Evolutionary conservation across 1,140 invertebrate species (phyloP), one percentile per base, ranked within the genome.

Genomic region (Coenobita brevimanus): DNA sequence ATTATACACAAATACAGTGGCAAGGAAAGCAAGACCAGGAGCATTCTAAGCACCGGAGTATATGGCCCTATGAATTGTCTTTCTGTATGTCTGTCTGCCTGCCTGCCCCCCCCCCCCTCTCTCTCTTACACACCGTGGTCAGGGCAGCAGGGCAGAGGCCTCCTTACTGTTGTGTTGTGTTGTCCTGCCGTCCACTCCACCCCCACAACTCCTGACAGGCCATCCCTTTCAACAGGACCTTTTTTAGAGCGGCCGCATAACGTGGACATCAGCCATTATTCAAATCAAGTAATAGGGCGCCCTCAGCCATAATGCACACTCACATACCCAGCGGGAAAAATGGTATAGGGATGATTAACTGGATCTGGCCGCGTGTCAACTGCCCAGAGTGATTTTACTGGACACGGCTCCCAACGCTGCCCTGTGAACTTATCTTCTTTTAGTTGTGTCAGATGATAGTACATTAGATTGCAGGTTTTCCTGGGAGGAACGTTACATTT

Each of bases 241-340:
- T 76, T 76, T 76, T 76, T 43, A 64, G 46, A 54, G 62, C 60
- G 82, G 50, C 43, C 82, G 82, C 82, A 76, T 85, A 85, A 76
- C 82, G 46, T 76, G 64, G 73, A 85, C 82, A 85, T 85, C 71
- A 75, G 2, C 82, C 71, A 76, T 85, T 85, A 85, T 85, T 85
- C 82, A 76, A 41, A 76, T 64, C 82, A 73, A 76, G 71, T 60
- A 64, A 73, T 76, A 41, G 82, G 75, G 76, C 60, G 82, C 76
- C 82, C 82, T n/a, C 33, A 50, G 38, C 60, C 50, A 85, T 71
- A 85, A 85, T 85, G 75, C 82, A 43, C 82, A 76, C 60, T 76
- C 82, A 85, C 82, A 64, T 76, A 76, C 62, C 41, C 36, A 71
- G 82, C 21, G 75, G 75, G 76, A 62, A 76, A 75, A 71, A 76